Conservation (phyloP, 2,797 vertebrate genomes). For the Apodemus agrarius region DNA sequence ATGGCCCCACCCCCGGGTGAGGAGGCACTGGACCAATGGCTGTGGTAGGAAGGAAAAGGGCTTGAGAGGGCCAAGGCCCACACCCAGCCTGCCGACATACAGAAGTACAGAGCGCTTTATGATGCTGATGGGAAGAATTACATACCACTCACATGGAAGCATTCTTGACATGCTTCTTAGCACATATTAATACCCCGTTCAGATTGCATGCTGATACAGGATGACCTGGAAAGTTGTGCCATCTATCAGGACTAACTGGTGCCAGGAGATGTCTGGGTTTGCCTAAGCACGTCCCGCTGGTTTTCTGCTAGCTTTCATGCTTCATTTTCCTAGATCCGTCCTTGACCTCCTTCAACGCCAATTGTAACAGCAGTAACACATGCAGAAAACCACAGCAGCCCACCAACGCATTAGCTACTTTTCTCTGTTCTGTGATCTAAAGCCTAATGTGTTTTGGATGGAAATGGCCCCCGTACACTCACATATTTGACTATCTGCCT, state of each 20-base stretch:
- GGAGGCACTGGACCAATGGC: no score
- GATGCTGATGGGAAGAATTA: not conserved
- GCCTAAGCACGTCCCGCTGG: not conserved
- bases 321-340: not conserved
- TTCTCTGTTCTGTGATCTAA: not conserved
- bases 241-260: conserved; percentile 13
- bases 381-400: not conserved
- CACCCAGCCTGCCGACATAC: not conserved
- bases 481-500: not conserved
- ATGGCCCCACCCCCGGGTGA: not conserved
- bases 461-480: not conserved
- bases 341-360: not conserved
- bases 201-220: not conserved
- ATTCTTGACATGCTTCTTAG: not conserved
- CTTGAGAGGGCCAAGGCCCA: not conserved
- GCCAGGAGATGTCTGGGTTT: not conserved
- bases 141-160: not conserved
- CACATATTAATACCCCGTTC: not conserved
- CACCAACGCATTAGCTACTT: no score
- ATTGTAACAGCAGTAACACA: not conserved
- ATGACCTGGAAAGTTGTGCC: not conserved
- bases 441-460: not conserved
- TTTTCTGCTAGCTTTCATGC: not conserved
- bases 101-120: not conserved
- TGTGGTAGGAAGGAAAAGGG: no score